phyloP scores from a whole-genome alignment of 2,797 vertebrate species.

The Glossophaga mutica region DNA sequence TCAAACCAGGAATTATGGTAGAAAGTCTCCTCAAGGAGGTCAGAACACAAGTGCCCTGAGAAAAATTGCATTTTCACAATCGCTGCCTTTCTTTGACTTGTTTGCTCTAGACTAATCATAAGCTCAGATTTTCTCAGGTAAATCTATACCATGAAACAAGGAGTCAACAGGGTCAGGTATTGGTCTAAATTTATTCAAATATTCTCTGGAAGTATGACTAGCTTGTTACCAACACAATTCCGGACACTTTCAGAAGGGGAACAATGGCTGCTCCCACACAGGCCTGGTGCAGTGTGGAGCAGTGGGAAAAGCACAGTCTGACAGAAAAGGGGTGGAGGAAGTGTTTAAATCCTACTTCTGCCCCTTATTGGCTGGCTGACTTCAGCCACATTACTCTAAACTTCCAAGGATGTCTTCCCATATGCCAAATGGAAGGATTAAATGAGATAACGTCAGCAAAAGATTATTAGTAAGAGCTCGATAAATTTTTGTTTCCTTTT shows the following conservation, averaged over 20 bases:
- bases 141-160: not conserved
- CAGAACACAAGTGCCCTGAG: not conserved
- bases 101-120: not conserved
- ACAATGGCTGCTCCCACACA: rapidly evolving
- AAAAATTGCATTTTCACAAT: not conserved
- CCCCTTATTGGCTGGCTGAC: not conserved
- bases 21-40: not conserved
- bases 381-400: not conserved
- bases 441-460: not conserved
- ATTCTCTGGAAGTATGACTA: not conserved
- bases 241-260: not conserved
- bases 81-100: not conserved
- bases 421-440: not conserved
- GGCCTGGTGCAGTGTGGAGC: not conserved
- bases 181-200: not conserved
- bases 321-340: not conserved
- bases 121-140: not conserved
- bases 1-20: not conserved
- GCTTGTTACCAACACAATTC: not conserved
- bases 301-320: not conserved
- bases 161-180: not conserved
- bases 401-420: not conserved
- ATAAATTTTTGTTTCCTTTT: not conserved
- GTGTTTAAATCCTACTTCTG: not conserved
- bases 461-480: not conserved